Base-by-base conservation (phyloP, 2,113 vertebrate species). In the Rhinopomastus cyanomelas region DNA sequence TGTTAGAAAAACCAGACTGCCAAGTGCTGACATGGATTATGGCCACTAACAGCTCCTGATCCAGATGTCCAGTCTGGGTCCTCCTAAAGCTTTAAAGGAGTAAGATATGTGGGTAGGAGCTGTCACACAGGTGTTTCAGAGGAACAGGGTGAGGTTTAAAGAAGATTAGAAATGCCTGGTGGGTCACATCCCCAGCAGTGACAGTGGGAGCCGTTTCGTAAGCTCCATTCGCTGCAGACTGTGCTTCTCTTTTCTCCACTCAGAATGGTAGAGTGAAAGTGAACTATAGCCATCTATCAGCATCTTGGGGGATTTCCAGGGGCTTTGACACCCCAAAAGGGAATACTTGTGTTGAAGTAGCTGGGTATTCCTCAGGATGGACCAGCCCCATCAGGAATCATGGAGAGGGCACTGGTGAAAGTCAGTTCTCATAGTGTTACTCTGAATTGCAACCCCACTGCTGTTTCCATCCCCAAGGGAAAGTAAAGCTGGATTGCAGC, bases 401-500 rank as follows among this genome's bases (percentile, higher is more conserved):
- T 11, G 52, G 42, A 60, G 61, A 48, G 81, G 68, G 11, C 27
- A 20, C 21, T 52, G 56, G 22, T 53, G 16, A 11, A 77, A 51
- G 7, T 25, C 42, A 26, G 3, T 62, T 90, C 32, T 80, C 0
- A 0, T 27, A 6, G 29, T 64, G 26, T 37, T 85, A 11, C 3
- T 80, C 23, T 57, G 11, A 85, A 57, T 11, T 55, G 30, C 36
- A 61, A 2, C 23, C 30, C 32, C 27, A 39, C 23, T 23, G 27
- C 8, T 37, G n/a, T 69, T 83, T 76, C 21, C 36, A 30, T 6
- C 27, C 36, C 25, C 11, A 16, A 42, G 16, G 22, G 42, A 36
- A 55, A 52, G 37, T 48, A 18, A 65, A 81, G 55, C 67, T n/a
- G 49, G 39, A 18, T 48, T 89, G 59, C 30, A 81, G 48, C 27